These are phyloP conservation scores for Drosophila fungiperda DNA, from an alignment of 2,888 invertebrate genomes.

Conservation along the genomic window DNA sequence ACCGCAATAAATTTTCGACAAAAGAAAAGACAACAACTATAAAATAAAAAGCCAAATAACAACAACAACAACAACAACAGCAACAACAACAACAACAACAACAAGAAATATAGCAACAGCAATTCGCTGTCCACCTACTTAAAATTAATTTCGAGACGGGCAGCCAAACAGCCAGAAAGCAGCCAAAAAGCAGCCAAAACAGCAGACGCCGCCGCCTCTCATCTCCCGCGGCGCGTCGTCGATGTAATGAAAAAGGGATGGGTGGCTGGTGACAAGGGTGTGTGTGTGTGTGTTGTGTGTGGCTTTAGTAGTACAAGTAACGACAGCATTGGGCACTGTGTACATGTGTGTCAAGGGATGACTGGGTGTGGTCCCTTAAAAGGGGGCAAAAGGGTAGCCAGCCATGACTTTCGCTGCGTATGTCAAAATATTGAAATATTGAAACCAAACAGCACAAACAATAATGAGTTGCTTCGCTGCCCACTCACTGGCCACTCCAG, in stretches of 20 bases:
- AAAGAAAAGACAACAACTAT: conserved; percentile 50
- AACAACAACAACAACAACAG: conserved; percentile 54
- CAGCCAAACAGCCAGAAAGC: conserved; percentile 21
- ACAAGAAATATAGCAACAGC: conserved; percentile 76
- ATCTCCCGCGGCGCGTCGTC: conserved; percentile 68
- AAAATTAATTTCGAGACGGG: conserved; percentile 72
- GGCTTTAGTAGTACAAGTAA: conserved; percentile 13
- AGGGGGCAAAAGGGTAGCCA: conserved; percentile 19
- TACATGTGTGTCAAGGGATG: conserved; percentile 23
- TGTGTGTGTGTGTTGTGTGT: background rate
- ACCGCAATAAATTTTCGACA: conserved; percentile 74
- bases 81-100: conserved; percentile 47
- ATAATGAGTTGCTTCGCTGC: conserved; percentile 26
- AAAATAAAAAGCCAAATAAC: conserved; percentile 6
- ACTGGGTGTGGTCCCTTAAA: conserved; percentile 52
- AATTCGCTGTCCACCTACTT: conserved; percentile 80
- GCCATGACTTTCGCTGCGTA: conserved; percentile 74
- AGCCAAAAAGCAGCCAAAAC: conserved; percentile 37
- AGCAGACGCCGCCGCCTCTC: conserved; percentile 35
- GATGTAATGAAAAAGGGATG: conserved; percentile 43
- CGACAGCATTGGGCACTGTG: conserved; percentile 37
- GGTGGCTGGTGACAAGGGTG: background rate
- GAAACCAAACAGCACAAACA: conserved; percentile 65
- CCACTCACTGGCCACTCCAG: conserved; percentile 4
- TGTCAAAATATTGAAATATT: conserved; percentile 81